These are phyloP conservation scores for Chauna torquata DNA, from an alignment of 2,113 vertebrate species.

Conservation along the genomic window DNA sequence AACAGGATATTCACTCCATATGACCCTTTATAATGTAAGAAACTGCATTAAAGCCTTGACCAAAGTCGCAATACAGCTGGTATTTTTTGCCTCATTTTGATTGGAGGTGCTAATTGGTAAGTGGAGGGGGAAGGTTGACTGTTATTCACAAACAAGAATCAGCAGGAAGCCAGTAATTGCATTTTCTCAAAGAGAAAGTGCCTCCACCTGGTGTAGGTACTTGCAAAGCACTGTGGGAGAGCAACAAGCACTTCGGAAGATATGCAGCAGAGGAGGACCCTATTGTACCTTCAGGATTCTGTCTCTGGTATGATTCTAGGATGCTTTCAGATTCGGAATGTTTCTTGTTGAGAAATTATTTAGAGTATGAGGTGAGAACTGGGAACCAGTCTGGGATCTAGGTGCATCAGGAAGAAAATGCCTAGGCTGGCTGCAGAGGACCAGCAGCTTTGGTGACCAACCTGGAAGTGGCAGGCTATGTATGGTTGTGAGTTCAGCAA, in stretches of 20 bases:
- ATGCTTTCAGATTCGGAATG: not conserved
- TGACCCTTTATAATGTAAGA: not conserved
- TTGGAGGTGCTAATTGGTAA: not conserved
- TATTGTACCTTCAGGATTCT: rapidly evolving
- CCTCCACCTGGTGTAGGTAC: not conserved
- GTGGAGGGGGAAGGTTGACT: not conserved
- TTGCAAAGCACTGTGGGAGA: not conserved
- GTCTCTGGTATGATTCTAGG: rapidly evolving
- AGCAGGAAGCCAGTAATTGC: not conserved
- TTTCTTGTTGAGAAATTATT: not conserved
- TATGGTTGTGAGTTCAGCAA: not conserved
- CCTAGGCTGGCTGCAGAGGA: rapidly evolving
- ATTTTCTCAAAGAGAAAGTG: not conserved
- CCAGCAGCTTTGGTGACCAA: not conserved
- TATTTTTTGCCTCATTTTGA: not conserved
- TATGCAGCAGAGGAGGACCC: not conserved
- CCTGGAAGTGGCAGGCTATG: not conserved
- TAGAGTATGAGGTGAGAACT: not conserved
- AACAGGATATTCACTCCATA: not conserved
- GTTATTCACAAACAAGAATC: not conserved
- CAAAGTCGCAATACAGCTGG: not conserved
- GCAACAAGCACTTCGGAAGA: not conserved
- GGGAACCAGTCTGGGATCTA: rapidly evolving
- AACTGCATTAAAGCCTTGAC: not conserved
- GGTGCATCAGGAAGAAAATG: not conserved